phyloP scores from a whole-genome alignment of 1,140 invertebrate species.

The Platyura marginata region DNA sequence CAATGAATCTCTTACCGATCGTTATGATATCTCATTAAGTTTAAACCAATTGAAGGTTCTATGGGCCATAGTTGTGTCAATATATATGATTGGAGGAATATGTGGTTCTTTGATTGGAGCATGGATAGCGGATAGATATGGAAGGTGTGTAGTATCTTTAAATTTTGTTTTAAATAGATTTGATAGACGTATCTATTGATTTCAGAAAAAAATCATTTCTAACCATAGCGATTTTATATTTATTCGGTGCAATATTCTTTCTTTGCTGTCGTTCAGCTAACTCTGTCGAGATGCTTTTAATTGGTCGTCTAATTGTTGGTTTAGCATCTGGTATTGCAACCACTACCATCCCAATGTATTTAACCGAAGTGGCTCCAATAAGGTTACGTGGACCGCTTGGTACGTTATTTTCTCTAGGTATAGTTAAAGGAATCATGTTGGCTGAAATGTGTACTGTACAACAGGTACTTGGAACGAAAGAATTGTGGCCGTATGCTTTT shows the following conservation, averaged over 20 bases:
- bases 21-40: too few species aligned
- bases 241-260: slow-evolving; percentile 35
- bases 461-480: slow-evolving; percentile 29
- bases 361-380: slow-evolving; percentile 63
- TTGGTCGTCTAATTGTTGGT: slow-evolving; percentile 53
- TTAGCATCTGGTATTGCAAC: slow-evolving; percentile 52
- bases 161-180: too few species aligned
- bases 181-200: too few species aligned
- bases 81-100: too few species aligned
- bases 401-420: slow-evolving; percentile 32
- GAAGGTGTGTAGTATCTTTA: too few species aligned
- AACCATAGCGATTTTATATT: slow-evolving; percentile 15
- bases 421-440: background rate
- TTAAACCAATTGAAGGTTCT: too few species aligned
- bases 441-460: slow-evolving; percentile 6
- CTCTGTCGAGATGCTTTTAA: slow-evolving; percentile 50
- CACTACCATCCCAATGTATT: slow-evolving; percentile 66
- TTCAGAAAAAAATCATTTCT: slow-evolving; percentile 18
- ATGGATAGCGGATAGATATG: too few species aligned
- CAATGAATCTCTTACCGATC: too few species aligned
- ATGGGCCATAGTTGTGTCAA: slow-evolving; percentile 61
- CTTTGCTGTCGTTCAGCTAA: slow-evolving; percentile 32
- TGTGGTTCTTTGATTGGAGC: too few species aligned
- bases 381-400: slow-evolving; percentile 59
- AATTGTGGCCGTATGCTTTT: slow-evolving; percentile 50